Conservation (phyloP, 1,140 invertebrate species). For the Apis dorsata region DNA sequence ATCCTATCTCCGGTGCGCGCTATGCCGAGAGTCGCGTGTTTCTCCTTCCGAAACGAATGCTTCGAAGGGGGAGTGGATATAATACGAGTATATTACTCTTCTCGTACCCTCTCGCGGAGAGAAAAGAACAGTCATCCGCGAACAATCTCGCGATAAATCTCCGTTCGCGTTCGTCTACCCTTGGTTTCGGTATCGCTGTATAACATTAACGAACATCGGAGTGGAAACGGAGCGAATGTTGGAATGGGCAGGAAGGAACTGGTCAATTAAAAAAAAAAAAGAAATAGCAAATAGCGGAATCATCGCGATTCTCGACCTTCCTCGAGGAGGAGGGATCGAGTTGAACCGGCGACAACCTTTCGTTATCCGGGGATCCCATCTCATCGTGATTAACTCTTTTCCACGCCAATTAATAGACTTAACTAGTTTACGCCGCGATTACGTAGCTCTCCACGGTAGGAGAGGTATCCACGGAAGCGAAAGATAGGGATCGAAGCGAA, state of each 20-base stretch:
- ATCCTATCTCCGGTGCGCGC: constrained; percentile 40
- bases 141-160: constrained; percentile 38
- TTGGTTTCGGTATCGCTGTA: too few species aligned
- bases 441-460: neutral
- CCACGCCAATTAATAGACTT: constrained; percentile 24
- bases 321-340: neutral
- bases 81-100: too few species aligned
- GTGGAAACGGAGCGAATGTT: too few species aligned
- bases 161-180: constrained; percentile 32
- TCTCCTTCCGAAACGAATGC: constrained; percentile 42
- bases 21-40: constrained; percentile 36
- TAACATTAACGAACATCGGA: too few species aligned
- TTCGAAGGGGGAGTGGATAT: too few species aligned
- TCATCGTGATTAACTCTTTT: neutral
- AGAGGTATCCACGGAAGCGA: neutral
- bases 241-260: constrained; percentile 26
- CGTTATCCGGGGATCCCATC: neutral
- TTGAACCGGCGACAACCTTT: constrained; percentile 6
- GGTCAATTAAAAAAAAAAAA: constrained; percentile 3
- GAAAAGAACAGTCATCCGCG: too few species aligned
- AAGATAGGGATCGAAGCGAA: constrained; percentile 8
- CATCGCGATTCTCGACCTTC: neutral
- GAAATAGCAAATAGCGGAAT: neutral
- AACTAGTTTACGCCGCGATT: neutral
- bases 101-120: too few species aligned